A percentile compares a stretch with the other conserved stretches of the same genome.
Conservation (phyloP, 2,113 vertebrate species). For the Egretta garzetta region DNA sequence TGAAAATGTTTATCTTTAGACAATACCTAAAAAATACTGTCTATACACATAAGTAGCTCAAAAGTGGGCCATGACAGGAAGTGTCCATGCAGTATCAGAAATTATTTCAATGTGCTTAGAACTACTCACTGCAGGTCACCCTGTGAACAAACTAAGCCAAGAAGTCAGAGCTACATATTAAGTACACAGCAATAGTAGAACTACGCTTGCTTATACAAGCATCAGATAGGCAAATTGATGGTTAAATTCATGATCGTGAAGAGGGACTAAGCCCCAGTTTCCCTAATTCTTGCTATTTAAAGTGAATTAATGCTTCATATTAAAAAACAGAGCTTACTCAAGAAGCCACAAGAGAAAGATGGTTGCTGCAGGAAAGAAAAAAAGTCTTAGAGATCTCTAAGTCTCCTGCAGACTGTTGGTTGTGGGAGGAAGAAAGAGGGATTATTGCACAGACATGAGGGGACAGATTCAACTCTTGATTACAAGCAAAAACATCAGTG, state of each 20-base stretch:
- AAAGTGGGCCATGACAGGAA: background rate
- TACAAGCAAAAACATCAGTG: background rate
- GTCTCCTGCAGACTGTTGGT: background rate
- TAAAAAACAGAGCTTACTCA: background rate
- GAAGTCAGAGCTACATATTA: background rate
- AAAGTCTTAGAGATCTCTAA: background rate
- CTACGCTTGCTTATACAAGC: accelerated
- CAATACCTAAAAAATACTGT: background rate
- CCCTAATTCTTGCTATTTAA: background rate
- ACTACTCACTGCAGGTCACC: background rate
- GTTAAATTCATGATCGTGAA: background rate
- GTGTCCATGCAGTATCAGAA: background rate
- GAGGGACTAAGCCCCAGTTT: background rate
- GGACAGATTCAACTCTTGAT: background rate
- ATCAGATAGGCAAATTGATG: background rate
- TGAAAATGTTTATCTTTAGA: background rate
- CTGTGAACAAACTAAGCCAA: background rate
- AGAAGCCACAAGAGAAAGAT: background rate
- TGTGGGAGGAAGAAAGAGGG: background rate
- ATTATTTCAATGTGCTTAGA: background rate
- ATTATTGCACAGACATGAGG: background rate
- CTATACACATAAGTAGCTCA: background rate
- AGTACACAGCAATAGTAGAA: background rate
- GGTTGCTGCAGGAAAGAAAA: background rate
- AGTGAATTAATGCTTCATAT: background rate